phyloP scores from a whole-genome alignment of 1,140 invertebrate genomes.

The Orius insidiosus region DNA sequence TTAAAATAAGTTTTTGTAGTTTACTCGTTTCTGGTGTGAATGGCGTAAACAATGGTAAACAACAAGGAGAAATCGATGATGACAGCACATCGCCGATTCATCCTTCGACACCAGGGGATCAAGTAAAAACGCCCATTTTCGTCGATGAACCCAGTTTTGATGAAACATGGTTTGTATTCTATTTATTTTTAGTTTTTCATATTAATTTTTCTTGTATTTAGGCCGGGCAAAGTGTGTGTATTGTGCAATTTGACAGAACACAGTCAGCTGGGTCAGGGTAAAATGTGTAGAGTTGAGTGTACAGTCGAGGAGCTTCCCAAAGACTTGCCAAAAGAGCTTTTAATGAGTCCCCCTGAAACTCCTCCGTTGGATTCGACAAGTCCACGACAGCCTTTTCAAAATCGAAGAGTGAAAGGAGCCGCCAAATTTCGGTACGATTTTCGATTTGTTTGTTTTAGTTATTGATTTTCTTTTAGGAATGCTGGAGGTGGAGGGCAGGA shows the following conservation, averaged over 20 bases:
- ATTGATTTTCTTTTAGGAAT: slow-evolving; percentile 33
- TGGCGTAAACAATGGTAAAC: slow-evolving; percentile 19
- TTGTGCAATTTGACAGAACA: slow-evolving; percentile 81
- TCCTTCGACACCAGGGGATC: slow-evolving; percentile 12
- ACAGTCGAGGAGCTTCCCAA: slow-evolving; percentile 12
- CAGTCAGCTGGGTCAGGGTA: slow-evolving; percentile 83
- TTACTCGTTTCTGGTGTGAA: slow-evolving; percentile 19
- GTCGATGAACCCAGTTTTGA: slow-evolving; percentile 13
- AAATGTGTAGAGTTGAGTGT: slow-evolving; percentile 45
- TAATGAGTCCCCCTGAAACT: slow-evolving; percentile 19
- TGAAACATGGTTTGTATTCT: slow-evolving; percentile 14
- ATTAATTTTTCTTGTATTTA: too few species aligned
- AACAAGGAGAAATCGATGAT: slow-evolving; percentile 9
- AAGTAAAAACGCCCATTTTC: slow-evolving; percentile 14
- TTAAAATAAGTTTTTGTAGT: too few species aligned
- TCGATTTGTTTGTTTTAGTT: too few species aligned
- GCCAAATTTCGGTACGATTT: slow-evolving; percentile 43
- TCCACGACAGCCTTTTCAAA: slow-evolving; percentile 11
- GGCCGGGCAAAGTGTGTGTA: slow-evolving; percentile 75
- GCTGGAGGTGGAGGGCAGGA: slow-evolving; percentile 42
- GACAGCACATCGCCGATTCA: slow-evolving; percentile 11
- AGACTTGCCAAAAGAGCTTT: slow-evolving; percentile 7
- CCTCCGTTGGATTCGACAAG: slow-evolving; percentile 9
- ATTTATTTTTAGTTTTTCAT: too few species aligned
- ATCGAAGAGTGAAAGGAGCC: slow-evolving; percentile 46